These are phyloP conservation scores for Dicrostonyx torquatus DNA, from an alignment of 2,797 vertebrate species.

Conservation along the genomic window DNA sequence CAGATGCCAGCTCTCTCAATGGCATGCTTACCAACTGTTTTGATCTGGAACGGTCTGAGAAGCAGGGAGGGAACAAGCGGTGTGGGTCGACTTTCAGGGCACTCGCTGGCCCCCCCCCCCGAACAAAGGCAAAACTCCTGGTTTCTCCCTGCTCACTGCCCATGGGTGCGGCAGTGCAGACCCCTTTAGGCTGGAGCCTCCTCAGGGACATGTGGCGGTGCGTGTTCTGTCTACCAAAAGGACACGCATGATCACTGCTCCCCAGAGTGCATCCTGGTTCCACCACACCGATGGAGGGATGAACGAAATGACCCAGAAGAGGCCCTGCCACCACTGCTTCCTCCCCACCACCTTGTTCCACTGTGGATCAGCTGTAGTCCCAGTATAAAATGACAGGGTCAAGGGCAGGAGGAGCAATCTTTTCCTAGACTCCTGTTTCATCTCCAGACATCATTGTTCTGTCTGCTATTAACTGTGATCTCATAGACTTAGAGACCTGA, in stretches of 20 bases:
- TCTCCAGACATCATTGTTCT: background rate
- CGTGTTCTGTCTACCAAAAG: background rate
- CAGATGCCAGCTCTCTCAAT: constrained; percentile 17
- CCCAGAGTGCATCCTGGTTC: background rate
- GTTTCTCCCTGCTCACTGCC: background rate
- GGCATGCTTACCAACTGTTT: background rate
- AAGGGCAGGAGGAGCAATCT: background rate
- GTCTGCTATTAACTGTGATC: background rate
- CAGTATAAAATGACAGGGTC: background rate
- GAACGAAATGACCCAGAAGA: background rate
- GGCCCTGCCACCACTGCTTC: background rate
- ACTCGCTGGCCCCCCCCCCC: background rate
- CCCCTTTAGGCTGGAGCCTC: background rate
- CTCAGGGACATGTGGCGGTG: background rate
- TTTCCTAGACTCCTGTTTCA: background rate
- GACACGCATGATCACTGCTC: background rate
- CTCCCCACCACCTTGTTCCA: background rate
- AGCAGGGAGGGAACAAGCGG: background rate
- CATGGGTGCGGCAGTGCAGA: accelerated
- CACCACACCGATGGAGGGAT: background rate
- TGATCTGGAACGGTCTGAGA: background rate
- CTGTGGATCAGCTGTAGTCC: too few species aligned
- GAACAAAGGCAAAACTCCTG: background rate
- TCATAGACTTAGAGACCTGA: background rate
- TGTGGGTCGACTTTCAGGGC: background rate